Conservation (phyloP, 2,888 invertebrate species). For the Rosalia funebris region DNA sequence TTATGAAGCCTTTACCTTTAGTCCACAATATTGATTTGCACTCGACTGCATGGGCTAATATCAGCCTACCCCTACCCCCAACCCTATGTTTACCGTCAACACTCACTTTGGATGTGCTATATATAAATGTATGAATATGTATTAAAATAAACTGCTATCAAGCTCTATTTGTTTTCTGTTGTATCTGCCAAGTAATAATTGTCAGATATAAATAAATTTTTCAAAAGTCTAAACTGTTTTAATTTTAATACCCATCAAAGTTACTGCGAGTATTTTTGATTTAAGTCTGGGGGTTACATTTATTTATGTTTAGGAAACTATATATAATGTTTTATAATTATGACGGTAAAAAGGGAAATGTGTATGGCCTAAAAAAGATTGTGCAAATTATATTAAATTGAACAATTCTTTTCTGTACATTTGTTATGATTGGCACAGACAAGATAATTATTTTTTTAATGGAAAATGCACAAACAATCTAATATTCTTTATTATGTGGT, state of each 20-base stretch:
- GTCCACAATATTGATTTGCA: slow-evolving; percentile 62
- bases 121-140: slow-evolving; percentile 67
- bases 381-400: background rate
- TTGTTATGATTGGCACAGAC: background rate
- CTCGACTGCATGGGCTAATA: slow-evolving; percentile 61
- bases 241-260: slow-evolving; percentile 15
- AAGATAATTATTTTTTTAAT: too few relatives aligned
- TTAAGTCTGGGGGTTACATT: background rate
- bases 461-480: too few relatives aligned
- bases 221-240: slow-evolving; percentile 53
- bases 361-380: too few relatives aligned
- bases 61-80: slow-evolving; percentile 52
- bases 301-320: too few relatives aligned
- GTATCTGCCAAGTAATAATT: slow-evolving; percentile 64
- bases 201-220: slow-evolving; percentile 66
- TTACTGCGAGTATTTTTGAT: background rate
- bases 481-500: too few relatives aligned
- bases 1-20: slow-evolving; percentile 54
- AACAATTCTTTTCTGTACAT: background rate
- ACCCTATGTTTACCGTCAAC: slow-evolving; percentile 62
- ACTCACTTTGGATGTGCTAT: slow-evolving; percentile 67
- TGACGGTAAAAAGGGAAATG: too few relatives aligned
- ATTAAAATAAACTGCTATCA: slow-evolving; percentile 66
- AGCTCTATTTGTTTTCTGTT: slow-evolving; percentile 66
- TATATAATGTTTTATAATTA: background rate